These are phyloP conservation scores for Drosophila ficusphila DNA, from an alignment of 1,140 invertebrate genomes.

Conservation along the genomic window DNA sequence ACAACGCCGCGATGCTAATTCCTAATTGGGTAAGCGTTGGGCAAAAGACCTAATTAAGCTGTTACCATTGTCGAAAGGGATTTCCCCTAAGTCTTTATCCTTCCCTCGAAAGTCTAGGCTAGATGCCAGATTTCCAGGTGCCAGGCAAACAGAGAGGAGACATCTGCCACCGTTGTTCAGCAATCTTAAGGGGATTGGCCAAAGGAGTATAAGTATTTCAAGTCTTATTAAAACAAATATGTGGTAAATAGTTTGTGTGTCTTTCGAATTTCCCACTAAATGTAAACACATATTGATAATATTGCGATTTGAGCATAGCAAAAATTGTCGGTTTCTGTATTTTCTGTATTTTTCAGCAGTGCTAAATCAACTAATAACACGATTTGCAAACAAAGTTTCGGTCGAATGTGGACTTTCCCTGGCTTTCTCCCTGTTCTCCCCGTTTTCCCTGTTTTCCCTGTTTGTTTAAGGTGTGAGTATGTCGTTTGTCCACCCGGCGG, in stretches of 20 bases:
- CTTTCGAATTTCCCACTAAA: neutral
- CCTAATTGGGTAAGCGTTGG: slow-evolving; percentile 37
- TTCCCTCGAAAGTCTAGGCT: slow-evolving; percentile 6
- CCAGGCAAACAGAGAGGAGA: neutral
- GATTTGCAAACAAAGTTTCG: neutral
- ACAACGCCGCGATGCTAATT: slow-evolving; percentile 38
- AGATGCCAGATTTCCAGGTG: slow-evolving; percentile 21
- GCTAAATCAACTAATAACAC: neutral
- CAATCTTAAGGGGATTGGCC: neutral
- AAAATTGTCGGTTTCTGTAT: neutral
- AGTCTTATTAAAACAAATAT: too few relatives aligned
- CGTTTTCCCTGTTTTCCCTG: too few relatives aligned
- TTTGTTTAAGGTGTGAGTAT: slow-evolving; percentile 33
- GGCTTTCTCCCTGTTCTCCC: neutral
- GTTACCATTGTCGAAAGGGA: slow-evolving; percentile 23
- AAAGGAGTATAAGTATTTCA: too few relatives aligned
- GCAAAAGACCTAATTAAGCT: slow-evolving; percentile 64
- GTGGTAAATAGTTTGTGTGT: too few relatives aligned
- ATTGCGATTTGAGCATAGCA: neutral
- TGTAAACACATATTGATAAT: neutral
- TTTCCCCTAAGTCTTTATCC: neutral
- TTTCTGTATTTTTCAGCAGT: neutral
- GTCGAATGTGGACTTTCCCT: neutral
- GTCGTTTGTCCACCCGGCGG: slow-evolving; percentile 16
- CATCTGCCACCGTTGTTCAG: slow-evolving; percentile 10